Base-by-base conservation (phyloP, 2,888 invertebrate genomes). In the Serripes groenlandicus region DNA sequence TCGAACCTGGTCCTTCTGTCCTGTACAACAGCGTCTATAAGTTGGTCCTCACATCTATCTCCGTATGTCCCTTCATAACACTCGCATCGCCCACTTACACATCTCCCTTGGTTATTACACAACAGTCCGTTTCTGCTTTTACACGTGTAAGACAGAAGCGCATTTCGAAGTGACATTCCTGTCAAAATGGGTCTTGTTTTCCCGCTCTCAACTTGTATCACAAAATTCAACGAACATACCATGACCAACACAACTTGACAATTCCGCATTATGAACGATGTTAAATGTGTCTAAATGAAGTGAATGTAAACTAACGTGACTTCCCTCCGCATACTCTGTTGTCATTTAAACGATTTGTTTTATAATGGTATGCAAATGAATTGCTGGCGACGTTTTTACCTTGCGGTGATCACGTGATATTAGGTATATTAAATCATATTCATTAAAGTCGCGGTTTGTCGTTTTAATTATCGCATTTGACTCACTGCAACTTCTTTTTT, bases 71-170 rank as follows among this genome's bases (percentile, higher is more conserved):
- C 42, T 34, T 37, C 66, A 26, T 62, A 18, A 34, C 78, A 75
- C 15, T 30, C 52, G 34, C 84, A 84, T 3, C 26, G 5, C 0
- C 81, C 81, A 4, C 28, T 23, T 1, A 49, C 32, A 64, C 81
- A 83, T 3, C 18, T 58, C 37, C 82, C 82, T 18, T 75, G 72
- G 18, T 69, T 75, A 42, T 72, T 81, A 49, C 84, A 84, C 23
- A 56, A 56, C 7, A 58, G 1, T 3, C 81, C 81, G 62, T 78
- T 78, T 4, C 26, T 15, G 21, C 78, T 73, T 0, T 35, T 58
- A 73, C 84, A 84, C 32, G 71, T 34, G 52, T 78, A 82, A 7
- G 78, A 78, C 21, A 78, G 26, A n/a, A 78, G 28, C 9, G 75
- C 78, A 54, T 75, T 62, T 32, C 70, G 69, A 18, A 81, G 54